phyloP scores from a whole-genome alignment of 2,888 invertebrate genomes.

The Leuctra nigra region DNA sequence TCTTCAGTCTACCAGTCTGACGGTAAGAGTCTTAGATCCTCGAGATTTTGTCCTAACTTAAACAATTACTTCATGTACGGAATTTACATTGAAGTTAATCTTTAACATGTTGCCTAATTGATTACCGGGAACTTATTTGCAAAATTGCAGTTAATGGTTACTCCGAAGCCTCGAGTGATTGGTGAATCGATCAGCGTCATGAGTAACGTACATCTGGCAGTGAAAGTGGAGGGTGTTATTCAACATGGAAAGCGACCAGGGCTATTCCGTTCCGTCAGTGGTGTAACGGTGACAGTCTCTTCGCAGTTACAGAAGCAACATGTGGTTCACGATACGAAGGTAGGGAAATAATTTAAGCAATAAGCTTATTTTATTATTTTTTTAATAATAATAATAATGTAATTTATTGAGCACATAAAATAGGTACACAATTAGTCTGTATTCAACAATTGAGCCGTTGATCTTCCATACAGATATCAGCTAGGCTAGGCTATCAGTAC shows the following conservation, averaged over 20 bases:
- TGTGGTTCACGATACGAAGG: constrained; percentile 31
- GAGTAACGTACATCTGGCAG: constrained; percentile 75
- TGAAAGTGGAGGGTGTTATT: constrained; percentile 91
- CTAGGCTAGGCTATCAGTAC: too few relatives aligned
- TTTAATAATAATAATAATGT: too few relatives aligned
- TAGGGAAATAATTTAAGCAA: constrained; percentile 23
- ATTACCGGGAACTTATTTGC: too few relatives aligned
- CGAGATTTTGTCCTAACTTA: too few relatives aligned
- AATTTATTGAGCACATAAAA: too few relatives aligned
- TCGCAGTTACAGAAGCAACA: constrained; percentile 51
- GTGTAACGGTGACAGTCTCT: constrained; percentile 62
- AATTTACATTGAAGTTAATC: too few relatives aligned
- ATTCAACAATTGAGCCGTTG: too few relatives aligned
- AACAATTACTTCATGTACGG: too few relatives aligned
- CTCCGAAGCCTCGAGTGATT: constrained; percentile 69
- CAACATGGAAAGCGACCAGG: constrained; percentile 63
- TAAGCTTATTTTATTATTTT: too few relatives aligned
- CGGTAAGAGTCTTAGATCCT: constrained; percentile 43
- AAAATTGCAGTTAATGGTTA: constrained; percentile 14
- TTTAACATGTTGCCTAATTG: too few relatives aligned
- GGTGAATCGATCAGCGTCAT: constrained; percentile 82
- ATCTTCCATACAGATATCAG: too few relatives aligned
- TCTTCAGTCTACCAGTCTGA: constrained; percentile 73
- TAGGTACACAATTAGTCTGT: too few relatives aligned
- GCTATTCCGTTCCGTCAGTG: constrained; percentile 61